Base-by-base conservation (phyloP, 2,113 vertebrate genomes). In the Neodon shergylaensis region DNA sequence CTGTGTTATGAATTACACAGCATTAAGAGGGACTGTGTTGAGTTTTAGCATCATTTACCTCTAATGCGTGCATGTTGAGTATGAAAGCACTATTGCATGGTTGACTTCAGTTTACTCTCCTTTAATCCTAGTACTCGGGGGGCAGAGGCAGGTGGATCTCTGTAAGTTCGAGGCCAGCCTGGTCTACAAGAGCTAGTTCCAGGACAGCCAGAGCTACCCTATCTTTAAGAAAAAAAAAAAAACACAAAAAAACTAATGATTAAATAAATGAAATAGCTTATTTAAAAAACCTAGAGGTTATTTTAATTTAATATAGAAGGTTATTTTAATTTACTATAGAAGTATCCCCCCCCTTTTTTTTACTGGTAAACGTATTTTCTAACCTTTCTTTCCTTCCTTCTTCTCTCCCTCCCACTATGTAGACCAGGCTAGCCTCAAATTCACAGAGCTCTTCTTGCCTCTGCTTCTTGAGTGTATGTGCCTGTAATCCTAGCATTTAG, bases 21-120 rank as follows among this genome's bases (percentile, higher is more conserved):
- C n/a, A 17, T 79, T 94, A 84, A 92, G 42, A 97, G 33, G 39
- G n/a, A 79, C 77, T 97, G 1, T 95, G 54, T 96, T 94, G 74
- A 96, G 14, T 44, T 72, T 36, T 97, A 97, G 94, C 31, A 96
- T 92, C 44, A 95, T 66, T 96, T 90, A 97, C 16, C 24, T 93
- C 77, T 76, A 94, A 63, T 95, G 91, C 76, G n/a, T 63, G 96
- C 95, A 97, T 92, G 95, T 92, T 96, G 28, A 81, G 7, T 92
- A 6, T 94, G 84, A 93, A 81, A 92, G 52, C 42, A 84, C 0
- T 97, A 97, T 95, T 97, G 91, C 96, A 95, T 97, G 95, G 92
- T 22, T 96, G 21, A 70, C 73, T 88, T 88, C 39, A 91, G 22
- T n/a, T 44, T 2, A 92, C n/a, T 42, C 9, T 36, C 5, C 79